Evolutionary conservation across 2,797 vertebrate species (phyloP), one percentile per base, ranked within the genome.

Genomic region (Rhodeus uyekii): DNA sequence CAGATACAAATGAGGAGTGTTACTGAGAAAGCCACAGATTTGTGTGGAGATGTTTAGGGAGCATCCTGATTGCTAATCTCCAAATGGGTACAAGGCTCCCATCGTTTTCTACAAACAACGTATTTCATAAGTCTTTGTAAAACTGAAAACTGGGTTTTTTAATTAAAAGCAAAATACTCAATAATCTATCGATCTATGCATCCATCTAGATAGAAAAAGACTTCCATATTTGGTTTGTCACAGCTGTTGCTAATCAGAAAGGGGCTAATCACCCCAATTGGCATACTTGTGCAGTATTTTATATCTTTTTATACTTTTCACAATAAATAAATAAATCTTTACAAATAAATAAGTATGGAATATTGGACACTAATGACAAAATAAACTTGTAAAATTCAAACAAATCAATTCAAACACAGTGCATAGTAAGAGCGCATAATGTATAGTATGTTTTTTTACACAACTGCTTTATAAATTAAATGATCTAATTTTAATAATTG

Each of bases 1-100:
- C 71, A 69, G 39, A 29, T 36, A 74, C 75, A 84, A 89, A 88
- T 80, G 78, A 68, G 24, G 24, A 71, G 73, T 44, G 65, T 53
- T 50, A 74, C 19, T 63, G 53, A 48, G 24, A 80, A 58, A 19
- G 48, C 19, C 83, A 68, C 39, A 68, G 13, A 69, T 63, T 24
- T 44, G n/a, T 72, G 14, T 42, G n/a, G 19, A 22, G 34, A 69
- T 6, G 18, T 55, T 68, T 50, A 64, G 22, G 32, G n/a, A 53
- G 29, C 16, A 53, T n/a, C 19, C 34, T 14, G 39, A 8, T 46
- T 34, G 19, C 13, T 48, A 2, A 18, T 19, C 42, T 36, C 32
- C 32, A 24, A 34, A 10, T 74, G 14, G 50, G 8, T 39, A 38
- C 22, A 34, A 74, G 32, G 32, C 2, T 2, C 8, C 12, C 19